Conservation (phyloP, 2,888 invertebrate species). For the Ophioninae sp. region DNA sequence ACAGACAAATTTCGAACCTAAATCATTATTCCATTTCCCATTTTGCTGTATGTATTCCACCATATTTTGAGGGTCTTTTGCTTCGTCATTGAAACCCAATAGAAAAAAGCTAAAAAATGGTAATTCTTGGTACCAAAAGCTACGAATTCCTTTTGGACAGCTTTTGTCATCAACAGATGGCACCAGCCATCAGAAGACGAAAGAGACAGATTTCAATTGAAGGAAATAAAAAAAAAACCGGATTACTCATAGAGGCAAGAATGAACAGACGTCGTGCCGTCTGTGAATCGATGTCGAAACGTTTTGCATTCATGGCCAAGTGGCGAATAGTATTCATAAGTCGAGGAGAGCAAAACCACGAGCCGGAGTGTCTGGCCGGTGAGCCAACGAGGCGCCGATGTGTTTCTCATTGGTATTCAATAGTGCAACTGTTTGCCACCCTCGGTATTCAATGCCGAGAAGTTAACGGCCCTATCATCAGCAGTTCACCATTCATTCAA, state of each 20-base stretch:
- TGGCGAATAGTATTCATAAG: constrained; percentile 71
- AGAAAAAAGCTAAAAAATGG: no score
- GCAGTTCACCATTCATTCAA: neutral
- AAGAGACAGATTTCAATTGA: neutral
- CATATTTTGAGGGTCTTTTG: no score
- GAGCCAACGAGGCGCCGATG: constrained; percentile 32
- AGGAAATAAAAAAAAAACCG: neutral
- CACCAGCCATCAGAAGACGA: neutral
- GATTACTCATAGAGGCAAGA: neutral
- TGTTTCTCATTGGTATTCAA: constrained; percentile 61
- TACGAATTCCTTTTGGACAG: neutral
- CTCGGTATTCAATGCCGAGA: constrained; percentile 35
- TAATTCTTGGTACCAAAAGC: no score
- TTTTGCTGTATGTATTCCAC: constrained; percentile 31
- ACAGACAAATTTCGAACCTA: no score
- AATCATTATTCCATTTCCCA: constrained; percentile 29
- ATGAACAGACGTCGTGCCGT: constrained; percentile 32
- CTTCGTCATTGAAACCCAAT: no score
- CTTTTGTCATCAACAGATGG: neutral
- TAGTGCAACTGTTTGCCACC: constrained; percentile 53
- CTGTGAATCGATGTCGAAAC: constrained; percentile 18
- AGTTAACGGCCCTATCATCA: neutral
- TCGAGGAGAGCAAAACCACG: constrained; percentile 74
- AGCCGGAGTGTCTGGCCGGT: constrained; percentile 34
- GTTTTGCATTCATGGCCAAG: constrained; percentile 63